Conservation (phyloP, 2,113 vertebrate species). For the Halcyon senegalensis region DNA sequence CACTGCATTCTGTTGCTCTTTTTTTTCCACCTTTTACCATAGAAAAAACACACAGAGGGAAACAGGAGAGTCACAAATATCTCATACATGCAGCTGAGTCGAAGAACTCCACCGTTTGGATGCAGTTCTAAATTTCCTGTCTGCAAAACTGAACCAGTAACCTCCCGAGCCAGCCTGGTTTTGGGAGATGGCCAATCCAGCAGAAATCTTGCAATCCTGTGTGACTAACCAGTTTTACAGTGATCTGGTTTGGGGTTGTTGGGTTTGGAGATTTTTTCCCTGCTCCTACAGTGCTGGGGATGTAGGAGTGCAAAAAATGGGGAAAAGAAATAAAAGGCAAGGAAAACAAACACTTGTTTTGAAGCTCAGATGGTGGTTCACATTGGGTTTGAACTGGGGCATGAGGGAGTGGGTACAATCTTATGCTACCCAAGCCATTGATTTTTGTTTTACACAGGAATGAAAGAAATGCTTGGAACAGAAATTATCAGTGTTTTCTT, state of each 20-base stretch:
- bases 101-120: neutral
- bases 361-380: neutral
- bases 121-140: neutral
- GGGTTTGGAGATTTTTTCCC: neutral
- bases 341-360: neutral
- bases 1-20: neutral
- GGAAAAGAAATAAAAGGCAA: neutral
- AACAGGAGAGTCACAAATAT: neutral
- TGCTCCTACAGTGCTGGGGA: neutral
- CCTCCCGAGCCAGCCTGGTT: neutral
- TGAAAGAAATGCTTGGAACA: neutral
- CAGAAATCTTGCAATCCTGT: neutral
- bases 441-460: neutral
- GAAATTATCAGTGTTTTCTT: neutral
- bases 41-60: neutral
- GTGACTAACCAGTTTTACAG: neutral
- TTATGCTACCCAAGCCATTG: neutral
- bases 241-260: neutral
- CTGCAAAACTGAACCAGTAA: neutral
- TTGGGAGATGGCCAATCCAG: neutral
- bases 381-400: neutral
- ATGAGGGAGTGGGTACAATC: neutral
- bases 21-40: neutral
- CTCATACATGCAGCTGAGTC: neutral
- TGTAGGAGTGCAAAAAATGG: neutral